These are phyloP conservation scores for Lochmaea crataegi DNA, from an alignment of 2,888 invertebrate species.

Conservation along the genomic window DNA sequence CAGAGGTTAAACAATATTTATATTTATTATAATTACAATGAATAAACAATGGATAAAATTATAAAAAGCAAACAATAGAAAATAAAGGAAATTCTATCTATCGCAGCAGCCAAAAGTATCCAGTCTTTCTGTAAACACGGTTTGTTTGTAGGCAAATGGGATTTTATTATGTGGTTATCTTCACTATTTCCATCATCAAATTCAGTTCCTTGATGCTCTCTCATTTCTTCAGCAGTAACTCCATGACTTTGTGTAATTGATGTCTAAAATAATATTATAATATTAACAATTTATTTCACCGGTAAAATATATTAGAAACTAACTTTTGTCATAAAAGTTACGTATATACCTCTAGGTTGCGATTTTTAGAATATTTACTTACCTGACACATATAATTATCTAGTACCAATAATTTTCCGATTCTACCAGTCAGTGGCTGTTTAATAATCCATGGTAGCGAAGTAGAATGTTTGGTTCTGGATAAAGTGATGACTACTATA, in stretches of 20 bases:
- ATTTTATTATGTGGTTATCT: constrained; percentile 63
- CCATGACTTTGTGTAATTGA: constrained; percentile 52
- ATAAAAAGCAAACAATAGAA: constrained; percentile 69
- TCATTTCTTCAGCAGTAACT: constrained; percentile 63
- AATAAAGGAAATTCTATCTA: constrained; percentile 72
- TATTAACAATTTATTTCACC: no score
- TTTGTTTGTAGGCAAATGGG: constrained; percentile 43
- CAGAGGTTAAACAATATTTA: not conserved
- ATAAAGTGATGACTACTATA: constrained; percentile 68
- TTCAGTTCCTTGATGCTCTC: constrained; percentile 62
- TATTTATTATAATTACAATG: constrained; percentile 55
- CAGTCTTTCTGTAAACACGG: constrained; percentile 70
- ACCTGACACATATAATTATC: constrained; percentile 64
- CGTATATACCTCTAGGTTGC: not conserved
- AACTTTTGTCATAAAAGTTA: not conserved
- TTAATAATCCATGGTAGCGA: constrained; percentile 69
- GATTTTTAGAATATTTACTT: constrained; percentile 39
- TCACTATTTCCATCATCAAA: constrained; percentile 62
- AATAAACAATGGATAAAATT: constrained; percentile 67
- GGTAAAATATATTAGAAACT: no score
- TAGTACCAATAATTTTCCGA: constrained; percentile 65
- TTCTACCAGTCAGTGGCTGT: constrained; percentile 63
- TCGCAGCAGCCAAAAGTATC: constrained; percentile 72
- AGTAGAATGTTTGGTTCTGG: constrained; percentile 64
- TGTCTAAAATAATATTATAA: constrained; percentile 43